Percentiles rank a stretch among this genome's conserved stretches.
Evolutionary conservation across 2,888 invertebrate species (phyloP).

Genomic region (Patella pellucida): DNA sequence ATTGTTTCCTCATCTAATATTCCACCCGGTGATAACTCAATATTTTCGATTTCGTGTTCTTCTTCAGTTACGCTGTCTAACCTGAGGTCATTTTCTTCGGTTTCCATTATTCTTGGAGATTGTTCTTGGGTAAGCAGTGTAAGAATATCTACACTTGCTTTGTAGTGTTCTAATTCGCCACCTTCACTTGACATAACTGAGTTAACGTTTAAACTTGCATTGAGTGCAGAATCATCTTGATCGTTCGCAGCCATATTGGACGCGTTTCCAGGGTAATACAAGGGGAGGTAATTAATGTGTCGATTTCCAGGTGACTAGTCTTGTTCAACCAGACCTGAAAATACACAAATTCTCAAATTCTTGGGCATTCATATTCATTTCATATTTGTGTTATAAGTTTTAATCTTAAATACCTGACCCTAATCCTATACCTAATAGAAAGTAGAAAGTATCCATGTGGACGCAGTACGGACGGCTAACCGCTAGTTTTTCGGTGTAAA

Average conservation of each 20-base stretch:
- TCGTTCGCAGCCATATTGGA: slow-evolving; percentile 48
- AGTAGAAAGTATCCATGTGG: too few species aligned
- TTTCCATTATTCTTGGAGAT: slow-evolving; percentile 37
- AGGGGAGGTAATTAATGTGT: background rate
- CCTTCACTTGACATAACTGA: slow-evolving; percentile 47
- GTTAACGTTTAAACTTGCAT: slow-evolving; percentile 34
- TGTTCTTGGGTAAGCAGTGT: slow-evolving; percentile 52
- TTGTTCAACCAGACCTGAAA: too few species aligned
- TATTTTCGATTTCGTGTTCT: slow-evolving; percentile 47
- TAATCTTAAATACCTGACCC: too few species aligned
- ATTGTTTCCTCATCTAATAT: slow-evolving; percentile 68
- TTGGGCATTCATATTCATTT: too few species aligned
- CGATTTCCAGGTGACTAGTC: too few species aligned
- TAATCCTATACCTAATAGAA: too few species aligned
- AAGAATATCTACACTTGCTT: slow-evolving; percentile 56
- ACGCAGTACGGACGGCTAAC: too few species aligned
- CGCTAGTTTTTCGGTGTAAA: too few species aligned
- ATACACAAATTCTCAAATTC: too few species aligned
- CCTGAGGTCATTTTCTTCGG: slow-evolving; percentile 33
- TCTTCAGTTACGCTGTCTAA: slow-evolving; percentile 38
- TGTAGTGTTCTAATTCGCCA: slow-evolving; percentile 47
- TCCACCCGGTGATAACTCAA: slow-evolving; percentile 61
- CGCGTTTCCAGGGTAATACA: slow-evolving; percentile 30
- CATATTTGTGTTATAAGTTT: too few species aligned
- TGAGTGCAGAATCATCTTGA: slow-evolving; percentile 31